Percentiles rank a stretch among this genome's conserved stretches.
phyloP scores from a whole-genome alignment of 2,888 invertebrate genomes.

The Atethmia centrago region DNA sequence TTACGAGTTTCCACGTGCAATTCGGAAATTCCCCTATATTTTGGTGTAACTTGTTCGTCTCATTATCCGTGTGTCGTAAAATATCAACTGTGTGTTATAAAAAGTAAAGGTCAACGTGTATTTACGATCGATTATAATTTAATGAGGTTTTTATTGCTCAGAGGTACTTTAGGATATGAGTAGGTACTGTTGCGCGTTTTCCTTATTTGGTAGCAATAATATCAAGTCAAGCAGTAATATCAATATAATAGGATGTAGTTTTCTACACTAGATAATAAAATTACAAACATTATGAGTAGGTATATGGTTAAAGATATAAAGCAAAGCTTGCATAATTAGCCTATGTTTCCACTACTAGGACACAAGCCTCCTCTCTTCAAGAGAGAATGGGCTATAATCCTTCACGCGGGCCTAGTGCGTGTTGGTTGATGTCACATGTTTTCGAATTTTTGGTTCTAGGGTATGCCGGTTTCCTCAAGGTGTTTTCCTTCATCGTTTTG shows the following conservation, averaged over 20 bases:
- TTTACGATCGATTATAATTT: constrained; percentile 67
- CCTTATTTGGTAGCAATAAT: constrained; percentile 12
- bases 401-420: too few species aligned
- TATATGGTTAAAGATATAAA: neutral
- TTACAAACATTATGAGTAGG: neutral
- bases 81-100: constrained; percentile 62
- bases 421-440: too few species aligned
- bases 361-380: too few species aligned
- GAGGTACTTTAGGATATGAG: constrained; percentile 36
- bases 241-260: neutral
- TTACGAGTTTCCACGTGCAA: constrained; percentile 58
- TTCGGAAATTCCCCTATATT: constrained; percentile 46
- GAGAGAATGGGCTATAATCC: too few species aligned
- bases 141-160: constrained; percentile 58
- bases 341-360: too few species aligned
- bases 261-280: neutral
- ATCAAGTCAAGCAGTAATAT: neutral
- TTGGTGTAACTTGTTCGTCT: constrained; percentile 56
- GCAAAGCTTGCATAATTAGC: neutral
- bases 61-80: constrained; percentile 62
- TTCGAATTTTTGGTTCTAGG: too few species aligned
- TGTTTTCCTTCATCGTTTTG: too few species aligned
- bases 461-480: too few species aligned
- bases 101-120: constrained; percentile 58
- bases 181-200: constrained; percentile 30